Base-by-base conservation (phyloP, 1,140 invertebrate species). In the Notospermus geniculatus region DNA sequence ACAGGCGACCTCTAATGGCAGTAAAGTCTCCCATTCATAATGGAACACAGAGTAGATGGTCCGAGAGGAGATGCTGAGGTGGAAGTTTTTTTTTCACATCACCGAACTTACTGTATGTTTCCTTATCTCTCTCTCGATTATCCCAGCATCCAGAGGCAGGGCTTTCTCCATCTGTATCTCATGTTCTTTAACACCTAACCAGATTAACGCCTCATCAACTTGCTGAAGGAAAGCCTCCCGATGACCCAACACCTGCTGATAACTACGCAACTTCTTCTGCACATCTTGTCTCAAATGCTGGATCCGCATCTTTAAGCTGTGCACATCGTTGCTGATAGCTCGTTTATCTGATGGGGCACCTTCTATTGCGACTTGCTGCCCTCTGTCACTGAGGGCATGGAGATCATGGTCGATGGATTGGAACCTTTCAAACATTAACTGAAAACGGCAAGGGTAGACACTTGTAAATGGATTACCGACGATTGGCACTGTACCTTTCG, bases 331-430 rank as follows among this genome's bases (percentile, higher is more conserved):
- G 9, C 90, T 93, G 1, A 95, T 88, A 68, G 88, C 88, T 72
- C 95, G 93, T 63, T 89, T 86, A 72, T 95, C 92, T 19, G 89
- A 88, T 0, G 88, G 87, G 13, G 90, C 89, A 39, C 92, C 91
- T 81, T 96, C 93, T 0, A 88, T 87, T 9, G 90, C 90, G 27
- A 97, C 94, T 75, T 92, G 90, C 73, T 92, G 90, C 0, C 92
- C 93, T 80, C 95, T 95, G 70, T 96, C 93, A 23, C 87, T 88
- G 0, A 93, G 91, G 23, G 89, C 88, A 0, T 90, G 89, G 9
- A 95, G 77, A 11, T 89, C 83, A n/a, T 90, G 92, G 76, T 96
- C 92, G 75, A 90, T 92, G 72, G 91, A 89, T 80, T 92, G 90
- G 27, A 86, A 75, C 50, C 92, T 92, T 72, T 91, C 70, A 27